Conservation (phyloP, 2,113 vertebrate genomes). For the Hippolais icterina region DNA sequence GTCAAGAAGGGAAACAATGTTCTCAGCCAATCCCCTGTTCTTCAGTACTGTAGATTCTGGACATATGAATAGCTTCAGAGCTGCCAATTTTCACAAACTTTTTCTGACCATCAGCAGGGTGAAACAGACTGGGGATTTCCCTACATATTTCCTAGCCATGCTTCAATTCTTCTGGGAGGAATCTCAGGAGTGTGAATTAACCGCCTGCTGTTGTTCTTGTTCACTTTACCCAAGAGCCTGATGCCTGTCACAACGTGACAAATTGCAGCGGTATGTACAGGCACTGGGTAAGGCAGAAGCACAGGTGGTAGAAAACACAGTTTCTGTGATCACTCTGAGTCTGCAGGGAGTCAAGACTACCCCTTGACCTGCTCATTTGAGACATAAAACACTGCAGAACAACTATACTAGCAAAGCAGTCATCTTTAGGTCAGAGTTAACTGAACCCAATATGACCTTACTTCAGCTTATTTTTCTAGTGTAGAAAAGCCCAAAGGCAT, state of each 20-base stretch:
- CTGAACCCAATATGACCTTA: neutral
- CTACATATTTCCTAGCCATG: neutral
- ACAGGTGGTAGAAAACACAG: neutral
- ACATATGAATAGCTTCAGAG: neutral
- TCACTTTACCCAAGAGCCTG: neutral
- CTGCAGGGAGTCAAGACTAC: neutral
- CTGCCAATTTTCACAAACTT: neutral
- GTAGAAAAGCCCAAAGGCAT: conserved; percentile 4
- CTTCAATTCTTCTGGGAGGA: neutral
- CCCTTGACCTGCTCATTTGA: neutral
- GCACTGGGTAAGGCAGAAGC: neutral
- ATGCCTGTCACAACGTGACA: fast-evolving
- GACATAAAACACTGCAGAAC: neutral
- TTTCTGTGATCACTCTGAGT: neutral
- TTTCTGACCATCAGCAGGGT: neutral
- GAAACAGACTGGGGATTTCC: neutral
- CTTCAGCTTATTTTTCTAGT: neutral
- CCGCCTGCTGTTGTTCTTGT: neutral
- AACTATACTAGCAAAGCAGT: neutral
- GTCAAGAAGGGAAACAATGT: neutral
- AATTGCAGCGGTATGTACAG: neutral
- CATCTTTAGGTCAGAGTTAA: neutral
- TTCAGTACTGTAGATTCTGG: neutral
- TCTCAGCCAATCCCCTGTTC: neutral
- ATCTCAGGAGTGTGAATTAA: neutral